Base-by-base conservation (phyloP, 37 sponge, comb jelly and placozoan species). In the Hexactinellida sp. region DNA sequence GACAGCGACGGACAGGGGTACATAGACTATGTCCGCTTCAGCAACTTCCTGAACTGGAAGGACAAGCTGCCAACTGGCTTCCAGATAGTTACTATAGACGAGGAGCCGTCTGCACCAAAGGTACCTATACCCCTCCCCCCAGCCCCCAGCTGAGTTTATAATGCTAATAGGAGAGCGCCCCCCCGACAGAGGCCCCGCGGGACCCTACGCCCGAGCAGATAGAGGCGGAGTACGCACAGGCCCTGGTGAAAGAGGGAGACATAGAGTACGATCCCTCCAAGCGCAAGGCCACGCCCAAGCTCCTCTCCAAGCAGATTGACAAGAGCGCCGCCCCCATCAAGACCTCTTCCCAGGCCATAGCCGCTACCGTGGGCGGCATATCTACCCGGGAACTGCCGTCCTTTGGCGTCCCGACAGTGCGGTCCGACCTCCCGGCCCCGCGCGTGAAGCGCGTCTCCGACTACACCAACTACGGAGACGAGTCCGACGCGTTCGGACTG, bases 381-480 rank as follows among this genome's bases (percentile, higher is more conserved):
- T 83, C 91, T 0, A 88, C 93, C 25, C 37, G 25, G 13, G 87
- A 89, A 37, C 84, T 82, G 83, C 87, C 86, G 13, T 88, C 87
- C 36, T 94, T 84, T 88, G 98, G 98, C 3, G 98, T 97, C 0
- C 98, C 95, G 9, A 94, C 98, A 41, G 93, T 97, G 1, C 88
- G 98, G 36, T 86, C 90, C 84, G 98, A 97, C 84, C 88, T 90
- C 10, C 93, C 98, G 25, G 93, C 95, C 0, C 98, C 98, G 0
- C 51, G 92, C 37, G 91, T 97, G 37, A 93, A 84, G 87, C 89
- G 98, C 54, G 95, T 94, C 3, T 88, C 85, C 0, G 98, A 97
- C 54, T 76, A 54, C 71, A 97, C 90, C 16, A 99, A 95, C 84
- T 99, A 99, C 87, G 99, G 99, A 0, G 99, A 99, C 89, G 96